Base-by-base conservation (phyloP, 2,888 invertebrate genomes). In the Spatulosminthurus flaviceps region DNA sequence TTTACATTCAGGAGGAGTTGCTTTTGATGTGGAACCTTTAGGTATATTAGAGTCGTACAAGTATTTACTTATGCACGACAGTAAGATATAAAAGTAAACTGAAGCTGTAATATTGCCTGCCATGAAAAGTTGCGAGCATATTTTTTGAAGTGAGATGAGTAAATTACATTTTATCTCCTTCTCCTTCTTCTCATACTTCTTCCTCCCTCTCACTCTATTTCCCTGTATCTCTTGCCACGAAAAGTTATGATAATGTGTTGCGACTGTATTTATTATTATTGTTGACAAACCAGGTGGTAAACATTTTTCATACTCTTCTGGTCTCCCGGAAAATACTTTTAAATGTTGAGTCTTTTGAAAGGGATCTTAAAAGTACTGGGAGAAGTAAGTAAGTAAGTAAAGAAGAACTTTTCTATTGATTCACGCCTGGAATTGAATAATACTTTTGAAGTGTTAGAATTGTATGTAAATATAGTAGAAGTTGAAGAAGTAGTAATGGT, bases 221-320 rank as follows among this genome's bases (percentile, higher is more conserved):
- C 16, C 16, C 51, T 51, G 9, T 51, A 51, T 51, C 51, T 51
- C 19, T 51, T 51, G 51, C 51, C 51, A 51, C 51, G 5, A 51
- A 51, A 51, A 51, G 51, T 51, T 51, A 51, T 51, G 51, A 51
- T 51, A 13, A 51, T 51, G 51, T 51, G 51, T 51, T 51, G 51
- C 19, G n/a, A 51, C 51, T 51, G n/a, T 51, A 51, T 51, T 51
- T 51, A 51, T 51, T 51, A 51, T 51, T 51, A 51, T 51, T 51
- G 51, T 51, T 51, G 51, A 51, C 51, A 51, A 51, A 51, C 51
- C 51, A 51, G 51, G 51, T 51, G 51, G 51, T 51, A 51, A 51
- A 16, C 51, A 51, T 51, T 51, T 51, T 51, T 51, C 51, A 51
- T 51, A 51, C n/a, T 51, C 13, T 13, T 41, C n/a, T 13, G n/a